Base-by-base conservation (phyloP, 2,113 vertebrate species). In the Girardinichthys multiradiatus region DNA sequence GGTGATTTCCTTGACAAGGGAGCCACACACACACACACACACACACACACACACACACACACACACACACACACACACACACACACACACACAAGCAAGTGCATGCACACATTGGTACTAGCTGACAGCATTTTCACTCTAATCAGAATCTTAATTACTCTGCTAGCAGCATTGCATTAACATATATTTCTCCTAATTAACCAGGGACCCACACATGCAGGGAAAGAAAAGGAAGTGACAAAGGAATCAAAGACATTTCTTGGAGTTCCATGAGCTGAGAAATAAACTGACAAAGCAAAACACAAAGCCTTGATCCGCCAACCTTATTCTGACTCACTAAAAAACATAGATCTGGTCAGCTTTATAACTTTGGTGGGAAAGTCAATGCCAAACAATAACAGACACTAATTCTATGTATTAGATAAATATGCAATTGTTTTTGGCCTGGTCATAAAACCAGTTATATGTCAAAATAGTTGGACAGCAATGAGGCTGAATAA, bases 131-230 rank as follows among this genome's bases (percentile, higher is more conserved):
- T 93, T 86, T 90, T 80, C 70, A 66, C 68, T 93, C 91, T 92
- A 94, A 93, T 94, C 91, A 93, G 86, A 93, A 90, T 93, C 93
- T 94, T 95, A 95, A 94, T 95, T 94, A 93, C 87, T 87, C 86
- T 86, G 89, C 89, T 89, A 77, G 87, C 92, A 87, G 90, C 86
- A 69, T 84, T 59, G 71, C 65, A 94, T 95, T 94, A 94, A 87
- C 89, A 94, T 93, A 86, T 85, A 87, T 92, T 94, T 92, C 87
- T 85, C 87, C 92, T 92, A 92, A 93, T 92, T 92, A 87, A 45
- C 80, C 59, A 59, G 70, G 65, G 76, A 86, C n/a, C n/a, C 72
- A 75, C 80, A 74, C 83, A 77, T 63, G 70, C 73, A 72, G 42
- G 62, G 30, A 57, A 10, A 48, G 39, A n/a, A 68, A 28, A 76